Percentiles rank a stretch among this genome's conserved stretches.
Evolutionary conservation across 2,888 invertebrate species (phyloP).

Genomic region (Zaprionus lineosus): DNA sequence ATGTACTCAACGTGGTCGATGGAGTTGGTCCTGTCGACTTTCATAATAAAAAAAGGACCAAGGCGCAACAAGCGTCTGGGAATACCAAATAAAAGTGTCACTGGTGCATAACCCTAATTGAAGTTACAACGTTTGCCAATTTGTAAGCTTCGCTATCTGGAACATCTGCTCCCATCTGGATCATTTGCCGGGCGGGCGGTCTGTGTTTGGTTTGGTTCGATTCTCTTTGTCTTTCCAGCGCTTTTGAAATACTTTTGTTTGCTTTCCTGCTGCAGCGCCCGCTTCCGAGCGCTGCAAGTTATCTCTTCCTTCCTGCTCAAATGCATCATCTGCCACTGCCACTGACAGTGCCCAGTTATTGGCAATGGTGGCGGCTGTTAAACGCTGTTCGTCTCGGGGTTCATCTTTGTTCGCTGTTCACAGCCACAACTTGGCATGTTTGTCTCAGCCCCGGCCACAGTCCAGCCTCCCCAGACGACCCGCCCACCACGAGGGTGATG

Average conservation of each 20-base stretch:
- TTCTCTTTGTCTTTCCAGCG: conserved; percentile 46
- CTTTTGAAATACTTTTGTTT: conserved; percentile 59
- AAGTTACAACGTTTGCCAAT: conserved; percentile 63
- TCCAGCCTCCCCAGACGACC: no score
- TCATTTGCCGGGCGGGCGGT: conserved; percentile 15
- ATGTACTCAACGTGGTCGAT: no score
- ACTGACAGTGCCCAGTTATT: conserved; percentile 59
- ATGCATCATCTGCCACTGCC: conserved; percentile 59
- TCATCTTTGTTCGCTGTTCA: conserved; percentile 64
- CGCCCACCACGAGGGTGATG: not conserved
- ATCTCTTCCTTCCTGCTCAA: conserved; percentile 38
- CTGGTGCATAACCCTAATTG: conserved; percentile 49
- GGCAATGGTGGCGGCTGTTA: conserved; percentile 58
- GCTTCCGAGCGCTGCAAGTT: conserved; percentile 32
- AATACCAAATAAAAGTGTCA: not conserved
- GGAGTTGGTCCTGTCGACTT: no score
- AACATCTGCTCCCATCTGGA: conserved; percentile 41
- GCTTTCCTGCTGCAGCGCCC: conserved; percentile 44
- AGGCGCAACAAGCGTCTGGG: not conserved
- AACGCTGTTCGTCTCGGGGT: conserved; percentile 48
- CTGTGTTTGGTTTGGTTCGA: conserved; percentile 17
- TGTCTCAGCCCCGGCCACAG: conserved; percentile 10
- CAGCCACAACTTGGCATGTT: conserved; percentile 24
- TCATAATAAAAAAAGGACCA: no score
- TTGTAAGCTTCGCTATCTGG: conserved; percentile 61